These are phyloP conservation scores for Catharus minimus DNA, from an alignment of 2,113 vertebrate species.

Conservation along the genomic window DNA sequence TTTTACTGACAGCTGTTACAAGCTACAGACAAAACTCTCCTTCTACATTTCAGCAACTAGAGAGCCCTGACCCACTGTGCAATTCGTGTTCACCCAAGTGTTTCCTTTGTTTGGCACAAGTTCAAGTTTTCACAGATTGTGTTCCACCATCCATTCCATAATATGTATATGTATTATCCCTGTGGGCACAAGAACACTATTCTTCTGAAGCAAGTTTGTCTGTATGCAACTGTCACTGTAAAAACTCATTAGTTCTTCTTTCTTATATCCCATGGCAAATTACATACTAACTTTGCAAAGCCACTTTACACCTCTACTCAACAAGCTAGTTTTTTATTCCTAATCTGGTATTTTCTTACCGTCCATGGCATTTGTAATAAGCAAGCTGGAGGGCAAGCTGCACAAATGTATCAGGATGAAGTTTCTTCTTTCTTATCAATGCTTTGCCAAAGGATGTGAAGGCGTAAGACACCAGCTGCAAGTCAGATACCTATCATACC, in stretches of 20 bases:
- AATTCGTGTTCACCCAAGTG: not conserved
- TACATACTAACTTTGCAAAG: not conserved
- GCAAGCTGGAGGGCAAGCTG: constrained; percentile 93
- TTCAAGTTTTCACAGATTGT: not conserved
- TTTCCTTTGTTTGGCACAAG: not conserved
- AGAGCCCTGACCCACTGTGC: not conserved
- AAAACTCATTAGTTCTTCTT: not conserved
- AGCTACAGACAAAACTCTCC: not conserved
- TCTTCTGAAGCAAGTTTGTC: not conserved
- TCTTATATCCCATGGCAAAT: not conserved
- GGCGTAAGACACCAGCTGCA: constrained; percentile 80
- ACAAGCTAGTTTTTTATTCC: not conserved
- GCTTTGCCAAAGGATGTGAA: constrained; percentile 92
- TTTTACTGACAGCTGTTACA: not conserved
- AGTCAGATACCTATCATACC: constrained; percentile 76
- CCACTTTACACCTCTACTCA: not conserved
- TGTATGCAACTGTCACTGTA: not conserved
- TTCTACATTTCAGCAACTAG: not conserved
- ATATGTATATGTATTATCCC: accelerated
- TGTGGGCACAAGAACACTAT: not conserved
- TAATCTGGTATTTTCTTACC: constrained; percentile 66
- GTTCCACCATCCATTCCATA: not conserved
- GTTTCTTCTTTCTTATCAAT: constrained; percentile 79
- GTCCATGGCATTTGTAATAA: constrained; percentile 84
- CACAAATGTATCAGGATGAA: constrained; percentile 93